Evolutionary conservation across 1,140 invertebrate genomes (phyloP), one percentile per base, ranked within the genome.

Genomic region (Zaprionus ornatus): DNA sequence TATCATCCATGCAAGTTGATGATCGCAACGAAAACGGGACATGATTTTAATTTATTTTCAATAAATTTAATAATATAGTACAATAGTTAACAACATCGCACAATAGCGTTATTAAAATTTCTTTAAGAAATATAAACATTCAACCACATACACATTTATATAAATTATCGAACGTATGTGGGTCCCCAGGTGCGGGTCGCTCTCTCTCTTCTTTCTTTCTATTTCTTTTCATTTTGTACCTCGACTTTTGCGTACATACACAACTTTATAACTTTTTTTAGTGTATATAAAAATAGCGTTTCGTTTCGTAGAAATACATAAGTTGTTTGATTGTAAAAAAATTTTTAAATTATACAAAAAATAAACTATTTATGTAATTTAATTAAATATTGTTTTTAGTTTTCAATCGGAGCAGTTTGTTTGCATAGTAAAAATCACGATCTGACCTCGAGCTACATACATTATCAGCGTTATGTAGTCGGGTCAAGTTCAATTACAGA

Each of bases 121-220:
- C 90, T 91, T 92, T 92, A 92, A 92, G 91, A 92, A 92, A 92
- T 92, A 92, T 91, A 91, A 90, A 90, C 87, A 86, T 90, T 82
- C 71, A 87, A 87, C 72, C 87, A 82, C 82, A 80, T 84, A 88
- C 80, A 75, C 54, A 80, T 60, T 45, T 45, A 90, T 88, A 82
- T 86, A 78, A 86, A 81, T 82, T 72, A 90, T 80, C 77, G 66
- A 80, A 74, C 74, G 52, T 70, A 74, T 79, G 72, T 72, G 77
- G 69, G 69, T 54, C 56, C 55, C 65, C 17, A 61, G 64, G 48
- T 72, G 62, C 40, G 69, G 68, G 52, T 42, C 48, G 32, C 37
- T 68, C 52, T 55, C 52, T 54, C 52, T n/a, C 25, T 23, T 12
- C 7, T 12, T 23, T 9, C 19, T 7, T 48, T 21, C 1, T 13